phyloP scores from a whole-genome alignment of 2,888 invertebrate genomes.

The Eristalis arbustorum region DNA sequence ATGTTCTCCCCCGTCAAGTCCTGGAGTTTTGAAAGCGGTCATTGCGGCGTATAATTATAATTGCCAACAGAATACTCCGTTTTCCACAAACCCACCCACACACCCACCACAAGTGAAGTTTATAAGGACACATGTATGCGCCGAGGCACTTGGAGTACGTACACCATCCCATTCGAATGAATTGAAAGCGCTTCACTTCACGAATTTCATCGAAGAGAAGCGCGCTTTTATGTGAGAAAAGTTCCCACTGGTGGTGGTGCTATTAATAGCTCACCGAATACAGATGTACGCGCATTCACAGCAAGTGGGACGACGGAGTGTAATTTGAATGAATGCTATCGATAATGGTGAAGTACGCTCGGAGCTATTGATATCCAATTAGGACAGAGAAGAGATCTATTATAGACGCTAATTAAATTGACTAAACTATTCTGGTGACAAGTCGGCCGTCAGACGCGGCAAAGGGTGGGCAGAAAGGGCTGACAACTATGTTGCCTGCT shows the following conservation, averaged over 20 bases:
- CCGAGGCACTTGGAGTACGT: not conserved
- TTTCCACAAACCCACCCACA: not conserved
- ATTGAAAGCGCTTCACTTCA: slow-evolving; percentile 37
- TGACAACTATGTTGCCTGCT: not conserved
- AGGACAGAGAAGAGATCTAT: not conserved
- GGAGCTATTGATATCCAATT: slow-evolving; percentile 43
- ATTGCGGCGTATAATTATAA: slow-evolving; percentile 46
- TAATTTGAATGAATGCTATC: slow-evolving; percentile 33
- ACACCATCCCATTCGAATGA: slow-evolving; percentile 23
- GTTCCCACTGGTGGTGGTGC: not conserved
- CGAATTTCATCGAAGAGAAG: slow-evolving; percentile 12
- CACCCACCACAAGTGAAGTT: not conserved
- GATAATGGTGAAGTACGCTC: slow-evolving; percentile 25
- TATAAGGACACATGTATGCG: not conserved
- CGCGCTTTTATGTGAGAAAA: not conserved
- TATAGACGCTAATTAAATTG: not conserved
- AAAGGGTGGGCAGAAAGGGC: not conserved
- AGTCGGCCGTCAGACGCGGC: not conserved
- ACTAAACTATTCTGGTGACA: not conserved
- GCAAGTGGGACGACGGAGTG: slow-evolving; percentile 22
- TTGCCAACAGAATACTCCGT: slow-evolving; percentile 29
- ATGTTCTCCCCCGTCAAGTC: not conserved
- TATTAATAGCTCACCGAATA: slow-evolving; percentile 40
- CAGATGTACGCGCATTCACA: slow-evolving; percentile 3
- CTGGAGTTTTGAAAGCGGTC: slow-evolving; percentile 26